phyloP scores from a whole-genome alignment of 2,113 vertebrate genomes.

The Sphaerodactylus townsendi region DNA sequence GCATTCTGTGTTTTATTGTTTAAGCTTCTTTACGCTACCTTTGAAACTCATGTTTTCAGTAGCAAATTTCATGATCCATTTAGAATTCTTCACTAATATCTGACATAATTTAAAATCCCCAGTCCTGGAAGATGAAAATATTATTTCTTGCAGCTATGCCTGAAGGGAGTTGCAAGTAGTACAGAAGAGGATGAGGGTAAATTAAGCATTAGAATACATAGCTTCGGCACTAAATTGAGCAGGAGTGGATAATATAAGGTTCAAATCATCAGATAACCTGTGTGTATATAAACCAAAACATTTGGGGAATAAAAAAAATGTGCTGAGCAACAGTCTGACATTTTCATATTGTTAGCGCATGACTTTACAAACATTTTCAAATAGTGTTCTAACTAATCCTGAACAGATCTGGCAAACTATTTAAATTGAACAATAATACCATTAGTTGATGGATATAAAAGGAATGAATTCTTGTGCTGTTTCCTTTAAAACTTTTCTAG shows the following conservation, averaged over 20 bases:
- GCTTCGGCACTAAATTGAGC: fast-evolving
- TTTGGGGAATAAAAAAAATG: no score
- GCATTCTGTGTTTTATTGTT: neutral
- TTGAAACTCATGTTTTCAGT: neutral
- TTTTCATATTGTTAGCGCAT: neutral
- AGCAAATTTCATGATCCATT: neutral
- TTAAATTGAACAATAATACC: neutral
- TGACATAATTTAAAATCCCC: neutral
- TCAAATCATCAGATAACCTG: neutral
- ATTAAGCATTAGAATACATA: neutral
- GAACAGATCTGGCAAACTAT: no score
- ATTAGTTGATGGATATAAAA: neutral
- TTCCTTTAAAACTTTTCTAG: neutral
- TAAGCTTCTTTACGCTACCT: neutral
- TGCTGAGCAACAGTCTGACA: neutral
- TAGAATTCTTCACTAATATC: neutral
- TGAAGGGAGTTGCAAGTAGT: neutral
- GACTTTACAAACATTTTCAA: no score
- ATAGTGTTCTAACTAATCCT: neutral
- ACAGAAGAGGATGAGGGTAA: neutral
- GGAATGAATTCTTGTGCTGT: neutral
- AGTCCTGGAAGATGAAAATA: neutral
- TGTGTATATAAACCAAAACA: neutral
- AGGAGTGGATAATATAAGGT: neutral
- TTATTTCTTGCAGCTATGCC: neutral